Base-by-base conservation (phyloP, 2,888 invertebrate genomes). In the Hypolimnas misippus region DNA sequence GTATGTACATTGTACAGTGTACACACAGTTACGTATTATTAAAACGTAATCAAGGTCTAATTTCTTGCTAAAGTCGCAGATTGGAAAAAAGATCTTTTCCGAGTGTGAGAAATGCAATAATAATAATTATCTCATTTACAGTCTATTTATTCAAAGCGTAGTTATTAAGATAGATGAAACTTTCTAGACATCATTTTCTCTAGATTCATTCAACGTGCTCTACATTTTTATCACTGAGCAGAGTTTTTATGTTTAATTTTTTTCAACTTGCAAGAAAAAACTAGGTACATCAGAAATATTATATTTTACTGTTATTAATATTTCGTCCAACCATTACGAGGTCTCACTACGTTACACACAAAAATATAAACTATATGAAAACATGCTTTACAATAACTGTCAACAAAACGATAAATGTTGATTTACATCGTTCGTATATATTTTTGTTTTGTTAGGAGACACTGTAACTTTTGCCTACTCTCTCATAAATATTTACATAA, bases 121-220 rank as follows among this genome's bases (percentile, higher is more conserved):
- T 44, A 16, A 60, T 50, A 56, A 69, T 69, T 64, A 69, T 64
- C 62, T 62, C 44, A 69, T 63, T 64, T 62, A 50, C 58, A 29
- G 40, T 51, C 57, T 59, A 54, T 40, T 54, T 52, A 65, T 62
- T 62, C 52, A 59, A 62, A 59, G 33, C 53, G 65, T 59, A 25
- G 59, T 65, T 52, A 62, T 59, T 57, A 57, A 53, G 42, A 65
- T 56, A 21, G 49, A 52, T 56, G 25, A 42, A 42, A 63, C 66
- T 68, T 68, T 66, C 61, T 62, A 59, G 44, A 33, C 40, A 57
- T 54, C 16, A 57, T 53, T 62, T 66, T 60, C 56, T 62, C 46
- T 58, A 57, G 40, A 62, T 62, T 57, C 49, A 49, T 57, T 55
- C 33, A 51, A 51, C 44, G 42, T 29, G 62, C 35, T 53, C 56